Evolutionary conservation across 2,888 invertebrate species (phyloP), one percentile per base, ranked within the genome.

Genomic region (Eremobia ochroleuca): DNA sequence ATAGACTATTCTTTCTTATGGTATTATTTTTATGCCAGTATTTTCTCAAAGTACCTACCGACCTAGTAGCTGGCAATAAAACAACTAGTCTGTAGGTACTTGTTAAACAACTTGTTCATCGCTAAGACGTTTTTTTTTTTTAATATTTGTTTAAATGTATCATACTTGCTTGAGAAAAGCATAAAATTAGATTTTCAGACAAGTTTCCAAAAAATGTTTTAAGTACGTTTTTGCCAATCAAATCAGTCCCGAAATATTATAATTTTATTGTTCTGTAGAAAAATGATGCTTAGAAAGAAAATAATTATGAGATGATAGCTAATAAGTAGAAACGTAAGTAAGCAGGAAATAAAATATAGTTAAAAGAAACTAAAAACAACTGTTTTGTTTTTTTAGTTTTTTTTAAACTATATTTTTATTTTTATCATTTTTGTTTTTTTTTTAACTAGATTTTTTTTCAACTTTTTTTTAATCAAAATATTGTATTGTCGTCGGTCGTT

Each of bases 61-160:
- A 18, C 11, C 2, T 21, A 37, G 28, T 5, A 40, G 21, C 34
- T 78, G n/a, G 49, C 52, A 68, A 79, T 79, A 77, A 77, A 71
- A 49, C 13, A 67, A 79, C 68, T 72, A 68, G 72, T 68, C 84
- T 59, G 31, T 62, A 61, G 25, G 6, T 43, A 25, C n/a, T 75
- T 62, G n/a, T 62, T 62, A 77, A 15, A 34, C 15, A 64, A 15
- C 62, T n/a, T n/a, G n/a, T n/a, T 37, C 25, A 72, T 11, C 2
- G 49, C 28, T 73, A 25, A 28, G 37, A 34, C 37, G 69, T 21
- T 37, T 9, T 9, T 58, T 28, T 31, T 34, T 21, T 61, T 13
- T 3, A 28, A 37, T 68, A n/a, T 37, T 21, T 18, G 13, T 31
- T 18, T 31, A 62, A 61, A 59, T 13, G 8, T 55, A 37, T 15